phyloP scores from a whole-genome alignment of 1,140 invertebrate species.

The Vollenhovia emeryi region DNA sequence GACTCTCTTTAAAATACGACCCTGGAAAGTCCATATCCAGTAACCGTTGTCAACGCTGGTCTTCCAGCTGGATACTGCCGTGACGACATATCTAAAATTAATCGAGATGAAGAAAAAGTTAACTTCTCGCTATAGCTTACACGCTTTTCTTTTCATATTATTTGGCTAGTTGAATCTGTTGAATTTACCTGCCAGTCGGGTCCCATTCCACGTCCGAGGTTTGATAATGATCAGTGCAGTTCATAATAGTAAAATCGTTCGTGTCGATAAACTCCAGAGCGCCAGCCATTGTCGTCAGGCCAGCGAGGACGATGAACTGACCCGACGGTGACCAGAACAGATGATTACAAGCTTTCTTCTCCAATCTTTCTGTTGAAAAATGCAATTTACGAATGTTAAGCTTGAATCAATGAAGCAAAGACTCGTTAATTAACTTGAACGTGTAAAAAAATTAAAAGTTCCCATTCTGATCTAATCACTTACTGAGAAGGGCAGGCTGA shows the following conservation, averaged over 20 bases:
- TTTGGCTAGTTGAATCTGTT: neutral
- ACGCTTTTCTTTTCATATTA: neutral
- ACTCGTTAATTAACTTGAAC: neutral
- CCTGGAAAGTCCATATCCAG: slow-evolving; percentile 99
- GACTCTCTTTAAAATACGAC: slow-evolving; percentile 92
- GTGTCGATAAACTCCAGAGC: slow-evolving; percentile 98
- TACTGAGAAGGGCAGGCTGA: slow-evolving; percentile 93
- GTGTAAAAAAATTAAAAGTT: slow-evolving; percentile 31
- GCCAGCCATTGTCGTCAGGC: slow-evolving; percentile 93
- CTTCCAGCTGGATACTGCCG: slow-evolving; percentile 97
- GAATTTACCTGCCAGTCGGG: slow-evolving; percentile 93
- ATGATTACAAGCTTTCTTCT: slow-evolving; percentile 96
- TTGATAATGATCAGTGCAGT: slow-evolving; percentile 96
- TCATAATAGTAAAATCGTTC: slow-evolving; percentile 97
- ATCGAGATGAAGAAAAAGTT: neutral
- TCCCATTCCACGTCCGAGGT: slow-evolving; percentile 99
- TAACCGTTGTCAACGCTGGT: slow-evolving; percentile 98
- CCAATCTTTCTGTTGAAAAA: slow-evolving; percentile 90
- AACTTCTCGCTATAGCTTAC: neutral
- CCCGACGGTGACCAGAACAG: slow-evolving; percentile 98
- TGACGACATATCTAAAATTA: slow-evolving; percentile 92
- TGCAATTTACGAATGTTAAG: neutral
- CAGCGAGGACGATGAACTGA: slow-evolving; percentile 97
- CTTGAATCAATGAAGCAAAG: slow-evolving; percentile 19
- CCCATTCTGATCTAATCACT: slow-evolving; percentile 89